Base-by-base conservation (phyloP, 2,797 vertebrate species). In the Pterois miles region DNA sequence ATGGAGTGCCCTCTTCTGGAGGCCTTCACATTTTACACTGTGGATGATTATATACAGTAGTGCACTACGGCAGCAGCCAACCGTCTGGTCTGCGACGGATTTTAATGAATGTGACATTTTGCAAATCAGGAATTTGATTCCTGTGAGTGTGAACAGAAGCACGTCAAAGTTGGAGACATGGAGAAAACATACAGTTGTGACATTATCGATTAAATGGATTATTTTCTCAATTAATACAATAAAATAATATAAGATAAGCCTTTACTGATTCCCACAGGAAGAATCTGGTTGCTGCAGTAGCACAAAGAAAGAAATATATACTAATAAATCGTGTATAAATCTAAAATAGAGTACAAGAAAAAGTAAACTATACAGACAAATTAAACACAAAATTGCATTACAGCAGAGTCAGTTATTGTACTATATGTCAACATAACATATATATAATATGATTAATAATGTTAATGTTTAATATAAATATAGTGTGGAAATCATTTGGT, bases 1-100 rank as follows among this genome's bases (percentile, higher is more conserved):
- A 70, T 34, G 70, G 83, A 89, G 85, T 81, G 92, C 91, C 95
- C 93, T 94, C 95, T 95, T 43, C 90, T 94, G 95, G 95, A 82
- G 3, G 31, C 34, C 11, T 29, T 50, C 5, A 25, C 65, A 12
- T 23, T 18, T 29, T 73, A 83, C 90, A 91, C 29, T 16, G 69
- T 3, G 46, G 64, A 14, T 13, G 22, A 48, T 36, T 58, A 25
- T 4, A 1, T 50, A 13, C 36, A 33, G 31, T 33, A n/a, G 20
- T 48, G 18, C 5, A 3, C 25, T 25, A 43, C 40, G 8, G 40
- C 14, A 40, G 60, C 6, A 11, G 54, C 74, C n/a, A n/a, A 31
- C 4, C 36, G 25, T 48, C 10, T 20, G 5, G 18, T n/a, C 46
- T 2, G 5, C 34, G 36, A 54, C 11, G 14, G 27, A 38, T 16